Evolutionary conservation across 2,113 vertebrate genomes (phyloP), one percentile per base, ranked within the genome.

Genomic region (Sylvietta virens): DNA sequence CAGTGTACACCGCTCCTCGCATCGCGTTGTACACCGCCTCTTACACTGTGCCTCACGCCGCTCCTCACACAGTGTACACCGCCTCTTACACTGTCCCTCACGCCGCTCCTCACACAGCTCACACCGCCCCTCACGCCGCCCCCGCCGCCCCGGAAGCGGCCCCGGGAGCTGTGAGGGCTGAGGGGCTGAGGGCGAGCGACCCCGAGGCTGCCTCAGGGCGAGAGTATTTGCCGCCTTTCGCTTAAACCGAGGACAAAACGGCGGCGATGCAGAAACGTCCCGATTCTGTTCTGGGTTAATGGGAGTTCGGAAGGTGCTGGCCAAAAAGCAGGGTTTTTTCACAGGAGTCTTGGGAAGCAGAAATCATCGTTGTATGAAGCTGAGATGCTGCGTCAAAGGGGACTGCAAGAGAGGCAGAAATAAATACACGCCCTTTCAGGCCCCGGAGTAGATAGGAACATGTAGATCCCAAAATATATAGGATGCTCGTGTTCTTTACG

Each of bases 21-120:
- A 6, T 16, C 8, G 17, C 22, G 23, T 8, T 9, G 15, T 20
- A 3, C 5, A 42, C 54, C 66, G 13, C 65, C 92, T 8, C 9
- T n/a, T n/a, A n/a, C 8, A 10, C n/a, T 18, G 10, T 33, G 7
- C 19, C 24, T 13, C 23, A 1, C 4, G 3, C 22, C 17, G 18
- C 15, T 11, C 6, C 3, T 3, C 6, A 2, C 3, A 27, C 10
- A 30, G 2, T 14, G 19, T 7, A 0, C 3, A 1, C 7, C 5
- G 2, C 8, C 4, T 13, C 22, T 18, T 33, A 2, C 30, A 24
- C 6, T 5, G 12, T 9, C 3, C 4, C 9, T 11, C n/a, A n/a
- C n/a, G 8, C 10, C 11, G 15, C 31, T 7, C 7, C 20, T 11
- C 12, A 3, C 13, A 10, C 66, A 18, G n/a, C 20, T 11, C 12